A percentile compares a stretch with the other conserved stretches of the same genome.
These are phyloP conservation scores for Crypturellus undulatus DNA, from an alignment of 2,113 vertebrate species.

Conservation along the genomic window DNA sequence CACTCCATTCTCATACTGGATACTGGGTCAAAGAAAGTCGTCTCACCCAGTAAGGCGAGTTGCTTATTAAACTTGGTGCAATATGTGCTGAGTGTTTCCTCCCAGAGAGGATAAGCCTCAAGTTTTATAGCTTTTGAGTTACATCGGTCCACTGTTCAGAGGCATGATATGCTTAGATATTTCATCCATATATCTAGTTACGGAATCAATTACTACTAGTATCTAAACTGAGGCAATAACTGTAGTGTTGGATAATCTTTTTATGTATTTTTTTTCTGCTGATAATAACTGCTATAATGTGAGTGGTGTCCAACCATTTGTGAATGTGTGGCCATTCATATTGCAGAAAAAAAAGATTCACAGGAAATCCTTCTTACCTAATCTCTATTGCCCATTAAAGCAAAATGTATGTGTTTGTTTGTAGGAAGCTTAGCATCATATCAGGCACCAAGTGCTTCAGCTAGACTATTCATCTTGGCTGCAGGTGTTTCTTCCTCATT, in stretches of 20 bases:
- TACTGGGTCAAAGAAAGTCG: not conserved
- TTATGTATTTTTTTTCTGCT: not conserved
- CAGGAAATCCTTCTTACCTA: not conserved
- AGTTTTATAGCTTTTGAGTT: not conserved
- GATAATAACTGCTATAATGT: not conserved
- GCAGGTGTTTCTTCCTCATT: constrained; percentile 74
- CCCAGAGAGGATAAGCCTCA: not conserved
- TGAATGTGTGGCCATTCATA: not conserved
- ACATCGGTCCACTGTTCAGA: not conserved
- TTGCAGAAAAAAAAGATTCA: not conserved
- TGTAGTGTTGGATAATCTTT: not conserved
- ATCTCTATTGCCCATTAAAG: not conserved
- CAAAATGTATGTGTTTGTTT: not conserved
- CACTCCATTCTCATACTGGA: not conserved
- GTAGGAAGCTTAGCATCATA: constrained; percentile 77
- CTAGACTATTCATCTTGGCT: constrained; percentile 66
- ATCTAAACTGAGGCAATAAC: not conserved
- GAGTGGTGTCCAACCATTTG: not conserved
- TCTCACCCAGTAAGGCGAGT: fast-evolving
- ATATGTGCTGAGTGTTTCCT: not conserved
- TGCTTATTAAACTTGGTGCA: not conserved
- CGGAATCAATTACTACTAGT: not conserved
- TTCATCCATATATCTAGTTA: not conserved
- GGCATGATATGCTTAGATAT: not conserved
- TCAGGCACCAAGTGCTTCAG: constrained; percentile 66